Base-by-base conservation (phyloP, 1,140 invertebrate species). In the Arion vulgaris region DNA sequence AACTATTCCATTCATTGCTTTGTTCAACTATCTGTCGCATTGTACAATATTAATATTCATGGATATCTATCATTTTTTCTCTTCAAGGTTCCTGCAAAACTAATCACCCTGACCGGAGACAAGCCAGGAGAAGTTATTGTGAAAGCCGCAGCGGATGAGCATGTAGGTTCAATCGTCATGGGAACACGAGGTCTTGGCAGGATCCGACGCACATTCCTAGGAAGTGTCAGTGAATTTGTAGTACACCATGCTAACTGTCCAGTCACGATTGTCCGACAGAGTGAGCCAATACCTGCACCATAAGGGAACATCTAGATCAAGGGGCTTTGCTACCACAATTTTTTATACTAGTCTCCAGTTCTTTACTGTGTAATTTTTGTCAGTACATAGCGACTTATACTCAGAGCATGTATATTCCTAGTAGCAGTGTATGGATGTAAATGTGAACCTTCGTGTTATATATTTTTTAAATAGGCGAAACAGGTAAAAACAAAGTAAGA, bases 171-270 rank as follows among this genome's bases (percentile, higher is more conserved):
- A 17, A 82, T 87, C 28, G 51, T 87, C 23, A 81, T 81, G 41
- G 85, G 86, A 1, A 86, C 71, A 36, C 71, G 86, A 13, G 86
- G 86, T 19, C 49, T 85, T 32, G 82, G 86, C 28, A 79, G n/a
- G 39, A 51, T 87, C 15, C 62, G 75, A 38, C 81, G 85, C 28
- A 81, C 86, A 1, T 83, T 87, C 36, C 79, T 85, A 15, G 86
- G 86, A 26, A 87, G 86, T 62, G 81, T 86, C 28, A 87, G 86
- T 57, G 86, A 87, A 28, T 87, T 83, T 69, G 77, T 86, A 17
- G 71, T 87, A 7, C 85, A 87, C 75, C 83, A 87, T 53, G 49
- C 83, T 17, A 28, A 66, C 13, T 75, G 82, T 39, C 85, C 85
- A 9, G 84, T 86, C 17, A 66, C 84, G 0, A 79, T 86, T n/a